Base-by-base conservation (phyloP, 2,888 invertebrate genomes). In the Gisinianus flammeolus region DNA sequence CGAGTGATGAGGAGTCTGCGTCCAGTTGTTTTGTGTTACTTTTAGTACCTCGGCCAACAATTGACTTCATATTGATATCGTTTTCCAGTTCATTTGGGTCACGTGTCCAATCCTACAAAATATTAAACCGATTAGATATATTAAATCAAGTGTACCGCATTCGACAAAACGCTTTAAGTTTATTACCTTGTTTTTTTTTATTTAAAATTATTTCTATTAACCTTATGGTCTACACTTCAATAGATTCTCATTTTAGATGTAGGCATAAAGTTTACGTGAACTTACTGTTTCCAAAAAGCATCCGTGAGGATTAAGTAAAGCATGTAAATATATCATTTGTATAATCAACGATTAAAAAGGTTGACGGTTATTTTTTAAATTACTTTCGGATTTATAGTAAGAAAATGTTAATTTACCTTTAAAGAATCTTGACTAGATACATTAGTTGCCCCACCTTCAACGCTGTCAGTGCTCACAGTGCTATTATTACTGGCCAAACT, bases 1-100 rank as follows among this genome's bases (percentile, higher is more conserved):
- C 79, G 6, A 71, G 52, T 16, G 79, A 76, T 3, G 76, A 70
- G 3, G 79, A 70, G 74, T 75, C 79, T 5, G 75, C 64, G 28
- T 69, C 69, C 4, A 70, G 52, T 44, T 56, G 64, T 19, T 75
- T 75, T 1, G 68, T 12, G 16, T 68, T 66, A 56, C 58, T 68
- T 54, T 56, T 68, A n/a, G 64, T 52, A 30, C 75, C 28, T 22
- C 33, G 28, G 10, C 69, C 31, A 12, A 22, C 19, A 24, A 54
- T 58, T 2, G 76, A 68, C 52, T 58, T 62, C 76, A 76, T 69
- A n/a, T 16, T 52, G 24, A 64, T 28, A 22, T 30, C 28, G 26
- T 24, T 26, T 16, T 62, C 26, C 22, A 22, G 26, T 6, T 66
- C 67, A 19, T 54, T 22, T 10, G 68, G 16, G 16, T 74, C 62